These are phyloP conservation scores for Phycodurus eques DNA, from an alignment of 2,113 vertebrate species.

Conservation along the genomic window DNA sequence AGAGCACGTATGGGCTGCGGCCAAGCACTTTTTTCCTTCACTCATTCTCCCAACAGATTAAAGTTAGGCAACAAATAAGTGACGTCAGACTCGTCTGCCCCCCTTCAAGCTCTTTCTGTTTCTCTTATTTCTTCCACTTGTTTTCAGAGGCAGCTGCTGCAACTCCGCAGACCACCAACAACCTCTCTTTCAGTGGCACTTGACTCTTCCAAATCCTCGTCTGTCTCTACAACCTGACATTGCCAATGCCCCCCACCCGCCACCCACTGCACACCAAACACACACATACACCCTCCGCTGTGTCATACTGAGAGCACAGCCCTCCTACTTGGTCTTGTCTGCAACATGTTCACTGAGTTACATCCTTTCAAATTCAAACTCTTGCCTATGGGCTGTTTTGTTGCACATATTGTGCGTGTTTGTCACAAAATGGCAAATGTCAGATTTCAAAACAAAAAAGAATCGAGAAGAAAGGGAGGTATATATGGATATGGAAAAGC, in stretches of 20 bases:
- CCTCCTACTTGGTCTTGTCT: constrained; percentile 45
- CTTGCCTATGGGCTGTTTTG: constrained; percentile 48
- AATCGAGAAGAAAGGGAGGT: constrained; percentile 14
- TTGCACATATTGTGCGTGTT: constrained; percentile 31
- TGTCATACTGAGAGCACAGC: constrained; percentile 50
- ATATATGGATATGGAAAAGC: neutral
- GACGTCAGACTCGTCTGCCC: constrained; percentile 38
- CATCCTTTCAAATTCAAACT: constrained; percentile 53
- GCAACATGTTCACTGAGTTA: constrained; percentile 49
- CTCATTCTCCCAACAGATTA: constrained; percentile 59
- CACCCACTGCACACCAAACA: constrained; percentile 8
- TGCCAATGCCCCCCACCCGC: constrained; percentile 47
- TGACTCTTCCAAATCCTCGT: constrained; percentile 73
- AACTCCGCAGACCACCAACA: constrained; percentile 72
- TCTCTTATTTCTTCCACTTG: constrained; percentile 66
- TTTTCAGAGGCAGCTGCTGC: constrained; percentile 68
- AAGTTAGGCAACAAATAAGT: constrained; percentile 38
- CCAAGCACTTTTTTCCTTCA: constrained; percentile 45
- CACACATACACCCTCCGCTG: constrained; percentile 13
- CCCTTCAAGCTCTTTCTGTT: constrained; percentile 30
- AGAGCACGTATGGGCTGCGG: constrained; percentile 35
- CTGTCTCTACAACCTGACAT: constrained; percentile 62
- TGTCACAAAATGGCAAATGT: constrained; percentile 57
- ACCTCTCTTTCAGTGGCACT: constrained; percentile 67
- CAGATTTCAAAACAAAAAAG: constrained; percentile 28